phyloP scores from a whole-genome alignment of 2,113 vertebrate genomes.

The Pseudorhombus dupliciocellatus region DNA sequence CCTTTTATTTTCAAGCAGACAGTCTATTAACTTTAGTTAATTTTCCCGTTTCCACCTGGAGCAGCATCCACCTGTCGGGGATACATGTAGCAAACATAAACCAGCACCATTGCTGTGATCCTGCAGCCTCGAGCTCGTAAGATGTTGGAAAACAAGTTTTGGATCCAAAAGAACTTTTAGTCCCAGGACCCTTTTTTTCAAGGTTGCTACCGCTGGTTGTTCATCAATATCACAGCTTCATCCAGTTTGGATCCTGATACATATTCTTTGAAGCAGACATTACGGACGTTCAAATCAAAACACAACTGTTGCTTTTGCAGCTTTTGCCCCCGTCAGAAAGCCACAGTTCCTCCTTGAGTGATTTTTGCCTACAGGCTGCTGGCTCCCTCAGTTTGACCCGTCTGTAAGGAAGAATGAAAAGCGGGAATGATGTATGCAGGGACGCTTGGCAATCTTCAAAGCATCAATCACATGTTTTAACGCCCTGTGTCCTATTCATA shows the following conservation, averaged over 20 bases:
- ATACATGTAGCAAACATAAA: background rate
- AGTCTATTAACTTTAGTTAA: background rate
- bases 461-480: slow-evolving; percentile 74
- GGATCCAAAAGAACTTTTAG: too few relatives aligned
- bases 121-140: too few relatives aligned
- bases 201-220: too few relatives aligned
- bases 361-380: slow-evolving; percentile 12
- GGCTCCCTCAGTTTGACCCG: slow-evolving; percentile 37
- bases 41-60: background rate
- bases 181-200: background rate
- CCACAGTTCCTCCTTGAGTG: slow-evolving; percentile 17
- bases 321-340: too few relatives aligned
- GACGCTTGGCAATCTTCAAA: slow-evolving; percentile 56
- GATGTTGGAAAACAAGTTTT: too few relatives aligned
- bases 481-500: slow-evolving; percentile 62
- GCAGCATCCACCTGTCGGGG: background rate
- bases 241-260: too few relatives aligned
- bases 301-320: slow-evolving; percentile 7
- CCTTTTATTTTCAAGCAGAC: background rate
- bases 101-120: too few relatives aligned
- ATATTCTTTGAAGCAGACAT: too few relatives aligned
- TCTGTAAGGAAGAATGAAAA: slow-evolving; percentile 50
- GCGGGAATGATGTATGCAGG: slow-evolving; percentile 57
- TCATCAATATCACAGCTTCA: too few relatives aligned
- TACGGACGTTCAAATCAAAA: background rate